phyloP scores from a whole-genome alignment of 2,113 vertebrate species.

The Scopus umbretta region DNA sequence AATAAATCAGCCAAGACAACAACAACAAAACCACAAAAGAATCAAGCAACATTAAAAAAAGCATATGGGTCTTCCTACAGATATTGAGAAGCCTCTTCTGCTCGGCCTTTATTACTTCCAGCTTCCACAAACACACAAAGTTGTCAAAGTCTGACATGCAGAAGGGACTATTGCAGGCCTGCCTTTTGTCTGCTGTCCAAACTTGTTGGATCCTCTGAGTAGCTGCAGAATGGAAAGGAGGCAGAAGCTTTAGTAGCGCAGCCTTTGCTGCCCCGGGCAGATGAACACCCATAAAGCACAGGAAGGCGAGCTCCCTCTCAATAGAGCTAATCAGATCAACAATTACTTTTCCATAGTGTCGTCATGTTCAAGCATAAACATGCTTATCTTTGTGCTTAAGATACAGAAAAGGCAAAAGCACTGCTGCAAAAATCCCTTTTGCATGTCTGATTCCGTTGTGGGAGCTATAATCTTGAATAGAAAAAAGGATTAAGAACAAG shows the following conservation, averaged over 20 bases:
- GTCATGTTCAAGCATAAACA: constrained; percentile 59
- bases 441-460: not conserved
- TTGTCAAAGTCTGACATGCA: not conserved
- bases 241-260: not conserved
- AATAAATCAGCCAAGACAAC: not conserved
- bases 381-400: constrained; percentile 1
- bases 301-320: constrained; percentile 10
- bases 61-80: not conserved
- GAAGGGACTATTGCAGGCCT: not conserved
- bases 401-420: not conserved
- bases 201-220: constrained; percentile 20
- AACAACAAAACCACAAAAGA: not conserved
- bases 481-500: not conserved
- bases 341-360: constrained; percentile 41
- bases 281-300: constrained; percentile 38
- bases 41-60: not conserved
- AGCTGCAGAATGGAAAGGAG: not conserved
- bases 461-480: not conserved
- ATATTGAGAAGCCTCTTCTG: not conserved
- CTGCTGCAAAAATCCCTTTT: not conserved
- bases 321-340: constrained; percentile 31
- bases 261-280: constrained; percentile 1
- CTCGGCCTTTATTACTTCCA: not conserved
- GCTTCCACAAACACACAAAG: not conserved
- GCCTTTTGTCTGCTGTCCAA: constrained; percentile 40